A percentile compares a stretch with the other conserved stretches of the same genome.
Evolutionary conservation across 2,888 invertebrate genomes (phyloP).

Genomic region (Drosophila yooni): DNA sequence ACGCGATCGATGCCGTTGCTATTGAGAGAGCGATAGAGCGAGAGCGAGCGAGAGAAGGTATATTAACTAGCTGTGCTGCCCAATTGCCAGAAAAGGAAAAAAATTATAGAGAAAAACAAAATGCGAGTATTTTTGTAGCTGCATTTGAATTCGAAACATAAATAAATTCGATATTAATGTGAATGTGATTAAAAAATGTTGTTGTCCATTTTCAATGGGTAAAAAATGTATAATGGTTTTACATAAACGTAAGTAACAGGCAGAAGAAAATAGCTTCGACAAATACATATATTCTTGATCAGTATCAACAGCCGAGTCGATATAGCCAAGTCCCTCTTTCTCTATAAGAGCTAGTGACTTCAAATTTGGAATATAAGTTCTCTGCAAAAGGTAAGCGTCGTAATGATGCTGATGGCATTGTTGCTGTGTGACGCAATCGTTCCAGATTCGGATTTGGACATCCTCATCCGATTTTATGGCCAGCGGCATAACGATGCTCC

Average conservation of each 20-base stretch:
- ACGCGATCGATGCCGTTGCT: constrained; percentile 90
- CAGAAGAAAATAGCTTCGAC: not conserved
- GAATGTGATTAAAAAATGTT: constrained; percentile 25
- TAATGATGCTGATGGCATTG: constrained; percentile 30
- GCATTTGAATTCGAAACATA: constrained; percentile 33
- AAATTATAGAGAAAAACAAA: constrained; percentile 2
- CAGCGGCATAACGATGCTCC: constrained; percentile 30
- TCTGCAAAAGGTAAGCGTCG: constrained; percentile 23
- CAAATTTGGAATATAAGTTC: too few relatives aligned
- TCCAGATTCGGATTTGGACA: constrained; percentile 54
- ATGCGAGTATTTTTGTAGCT: constrained; percentile 27
- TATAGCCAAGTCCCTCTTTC: too few relatives aligned
- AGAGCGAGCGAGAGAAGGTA: constrained; percentile 16
- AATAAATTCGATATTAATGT: constrained; percentile 13
- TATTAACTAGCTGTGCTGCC: constrained; percentile 71
- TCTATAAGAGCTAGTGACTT: too few relatives aligned
- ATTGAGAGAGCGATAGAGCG: constrained; percentile 42
- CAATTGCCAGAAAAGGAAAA: constrained; percentile 60
- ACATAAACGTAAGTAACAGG: not conserved
- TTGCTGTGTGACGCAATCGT: constrained; percentile 23
- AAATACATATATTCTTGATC: too few relatives aligned
- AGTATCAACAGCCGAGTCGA: too few relatives aligned
- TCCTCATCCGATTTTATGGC: constrained; percentile 24
- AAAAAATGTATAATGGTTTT: not conserved
- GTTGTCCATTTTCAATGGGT: not conserved